A percentile compares a stretch with the other conserved stretches of the same genome.
Conservation (phyloP, 2,797 vertebrate species). For the Notoglanidium macrostoma region DNA sequence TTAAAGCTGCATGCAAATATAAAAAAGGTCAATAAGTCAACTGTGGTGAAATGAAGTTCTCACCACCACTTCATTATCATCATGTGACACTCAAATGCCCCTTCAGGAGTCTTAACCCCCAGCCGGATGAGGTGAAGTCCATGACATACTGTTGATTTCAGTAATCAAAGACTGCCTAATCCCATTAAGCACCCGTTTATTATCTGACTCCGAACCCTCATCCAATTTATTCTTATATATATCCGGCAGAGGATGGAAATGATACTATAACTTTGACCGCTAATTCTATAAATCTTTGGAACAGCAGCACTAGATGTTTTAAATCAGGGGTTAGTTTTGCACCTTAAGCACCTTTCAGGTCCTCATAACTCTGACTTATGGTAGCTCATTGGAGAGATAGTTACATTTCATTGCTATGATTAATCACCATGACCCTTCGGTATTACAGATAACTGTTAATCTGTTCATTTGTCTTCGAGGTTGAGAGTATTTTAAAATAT, state of each 20-base stretch:
- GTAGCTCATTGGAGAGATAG: conserved; percentile 60
- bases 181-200: conserved; percentile 52
- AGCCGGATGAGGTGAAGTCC: conserved; percentile 45
- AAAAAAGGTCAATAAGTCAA: conserved; percentile 17
- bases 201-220: conserved; percentile 43
- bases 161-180: conserved; percentile 57
- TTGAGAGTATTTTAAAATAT: not conserved
- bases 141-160: conserved; percentile 44
- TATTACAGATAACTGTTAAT: conserved; percentile 51
- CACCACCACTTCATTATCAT: conserved; percentile 24
- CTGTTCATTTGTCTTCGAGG: conserved; percentile 60
- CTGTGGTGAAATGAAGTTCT: conserved; percentile 11
- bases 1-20: not conserved
- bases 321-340: conserved; percentile 56
- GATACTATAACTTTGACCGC: conserved; percentile 49
- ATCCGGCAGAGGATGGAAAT: conserved; percentile 51
- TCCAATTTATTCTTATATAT: conserved; percentile 56
- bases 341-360: conserved; percentile 57
- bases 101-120: conserved; percentile 35
- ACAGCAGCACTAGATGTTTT: conserved; percentile 47
- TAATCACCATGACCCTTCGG: conserved; percentile 70
- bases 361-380: conserved; percentile 57
- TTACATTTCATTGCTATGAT: conserved; percentile 62
- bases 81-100: conserved; percentile 30
- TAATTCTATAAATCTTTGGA: conserved; percentile 54